Base-by-base conservation (phyloP, 2,113 vertebrate species). In the Toxotes jaculatrix region DNA sequence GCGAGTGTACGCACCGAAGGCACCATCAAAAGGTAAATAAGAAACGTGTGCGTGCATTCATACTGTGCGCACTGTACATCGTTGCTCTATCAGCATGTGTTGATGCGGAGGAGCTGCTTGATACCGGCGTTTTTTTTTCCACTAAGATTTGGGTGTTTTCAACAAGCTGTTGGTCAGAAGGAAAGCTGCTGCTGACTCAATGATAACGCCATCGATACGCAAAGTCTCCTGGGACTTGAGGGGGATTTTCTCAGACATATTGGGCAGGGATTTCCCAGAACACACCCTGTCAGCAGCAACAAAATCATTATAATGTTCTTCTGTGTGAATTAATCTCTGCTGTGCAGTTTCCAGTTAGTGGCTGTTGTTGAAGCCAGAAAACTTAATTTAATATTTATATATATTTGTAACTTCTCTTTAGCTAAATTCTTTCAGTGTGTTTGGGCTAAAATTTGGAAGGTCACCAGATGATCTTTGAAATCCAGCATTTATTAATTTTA, bases 1-100 rank as follows among this genome's bases (percentile, higher is more conserved):
- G 82, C 96, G 95, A 78, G 89, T 87, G 13, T 95, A 92, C 0
- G 91, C 87, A 0, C 93, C 96, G 5, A 97, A 94, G 69, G 95
- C 93, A 3, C 94, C 97, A 36, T 96, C 96, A 63, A 98, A 96
- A 98, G 98, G 98, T 98, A 80, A 51, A 16, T 0, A 14, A 61
- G 34, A 43, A 65, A 12, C 4, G 3, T 7, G 16, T 3, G 59
- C 1, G 2, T 7, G 38, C 5, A 4, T 53, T 59, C 17, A 19
- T 4, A 13, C 19, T 53, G 23, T 23, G 21, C 14, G 9, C 45
- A 2, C 31, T 53, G 4, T 4, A 19, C 13, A 21, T 2, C 2
- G 10, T 13, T 55, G 21, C 19, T 68, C n/a, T 31, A 17, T 34
- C 34, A 64, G 57, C 14, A 51, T 34, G 31, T 19, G 40, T 14